Base-by-base conservation (phyloP, 2,888 invertebrate genomes). In the Lamproptera curius region DNA sequence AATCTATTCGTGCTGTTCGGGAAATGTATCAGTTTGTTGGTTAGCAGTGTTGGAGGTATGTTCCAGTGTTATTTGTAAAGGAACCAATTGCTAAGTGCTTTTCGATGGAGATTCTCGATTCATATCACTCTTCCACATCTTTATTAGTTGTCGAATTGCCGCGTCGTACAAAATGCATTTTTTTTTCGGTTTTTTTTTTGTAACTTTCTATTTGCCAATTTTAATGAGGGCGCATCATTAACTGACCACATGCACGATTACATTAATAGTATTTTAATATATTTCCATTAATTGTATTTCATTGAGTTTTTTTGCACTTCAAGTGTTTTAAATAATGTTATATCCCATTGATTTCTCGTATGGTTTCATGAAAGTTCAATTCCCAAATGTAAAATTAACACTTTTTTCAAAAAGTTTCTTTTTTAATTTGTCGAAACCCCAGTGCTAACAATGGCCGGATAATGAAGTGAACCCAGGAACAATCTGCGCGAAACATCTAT, bases 81-180 rank as follows among this genome's bases (percentile, higher is more conserved):
- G 36, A 41, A 56, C 52, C 52, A 68, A 70, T 72, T 63, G 67
- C 67, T 65, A 59, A 68, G 69, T 66, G 68, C 62, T 61, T 56
- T 48, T 50, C 50, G 53, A 20, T 23, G 44, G 36, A 31, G 31
- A 23, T 50, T 28, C 3, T 20, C 42, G 35, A 15, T 43, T 39
- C 17, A 31, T 34, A 82, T 86, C 85, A 86, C 87, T 87, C 87
- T 87, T 87, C 87, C 87, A 87, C 87, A 85, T 87, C 44, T 44
- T 36, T 36, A 28, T 44, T 31, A 8, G 16, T 71, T 65, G 78
- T 81, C 79, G 75, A 74, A 67, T 75, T 76, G 80, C 82, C 77
- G 65, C 76, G 73, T 78, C 75, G 68, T 73, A 71, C 67, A 62
- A 59, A 69, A 63, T 48, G 59, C 55, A 37, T 41, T 45, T 46